Evolutionary conservation across 2,113 vertebrate genomes (phyloP).

Genomic region (Tachuris rubrigastra): DNA sequence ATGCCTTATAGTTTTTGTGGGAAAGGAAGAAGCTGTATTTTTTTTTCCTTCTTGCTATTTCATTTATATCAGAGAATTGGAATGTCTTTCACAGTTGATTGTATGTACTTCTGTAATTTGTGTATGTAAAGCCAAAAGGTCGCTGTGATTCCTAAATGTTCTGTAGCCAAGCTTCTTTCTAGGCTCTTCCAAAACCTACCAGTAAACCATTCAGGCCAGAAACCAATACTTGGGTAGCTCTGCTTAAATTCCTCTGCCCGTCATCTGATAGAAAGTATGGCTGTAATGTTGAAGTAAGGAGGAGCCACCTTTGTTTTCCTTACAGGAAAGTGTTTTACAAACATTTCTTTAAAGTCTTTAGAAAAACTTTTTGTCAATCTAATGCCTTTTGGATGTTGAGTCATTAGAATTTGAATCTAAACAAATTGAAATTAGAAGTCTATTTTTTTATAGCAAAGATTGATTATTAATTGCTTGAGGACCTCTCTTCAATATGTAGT

Average conservation of each 20-base stretch:
- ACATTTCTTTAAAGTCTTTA: background rate
- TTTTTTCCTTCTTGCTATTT: slow-evolving; percentile 31
- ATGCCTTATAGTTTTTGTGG: slow-evolving; percentile 5
- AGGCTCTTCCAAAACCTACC: background rate
- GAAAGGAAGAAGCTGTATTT: slow-evolving; percentile 9
- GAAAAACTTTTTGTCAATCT: background rate
- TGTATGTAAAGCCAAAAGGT: background rate
- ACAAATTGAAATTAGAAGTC: background rate
- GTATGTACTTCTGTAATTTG: background rate
- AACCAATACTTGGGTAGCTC: background rate
- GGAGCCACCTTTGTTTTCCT: background rate
- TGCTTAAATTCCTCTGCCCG: background rate
- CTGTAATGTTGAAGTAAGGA: background rate
- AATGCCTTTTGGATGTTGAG: background rate
- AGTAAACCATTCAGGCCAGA: background rate
- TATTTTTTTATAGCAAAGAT: background rate
- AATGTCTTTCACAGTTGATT: slow-evolving; percentile 42
- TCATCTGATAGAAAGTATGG: background rate
- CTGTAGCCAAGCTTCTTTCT: background rate
- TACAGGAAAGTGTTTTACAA: background rate
- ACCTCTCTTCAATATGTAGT: background rate
- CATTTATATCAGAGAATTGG: slow-evolving; percentile 47
- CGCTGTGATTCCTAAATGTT: background rate
- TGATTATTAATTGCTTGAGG: background rate
- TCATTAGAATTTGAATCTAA: background rate